Evolutionary conservation across 53 echinoderm and acorn worm genomes (phyloP), one percentile per base, ranked within the genome.

Genomic region (Astropecten irregularis): DNA sequence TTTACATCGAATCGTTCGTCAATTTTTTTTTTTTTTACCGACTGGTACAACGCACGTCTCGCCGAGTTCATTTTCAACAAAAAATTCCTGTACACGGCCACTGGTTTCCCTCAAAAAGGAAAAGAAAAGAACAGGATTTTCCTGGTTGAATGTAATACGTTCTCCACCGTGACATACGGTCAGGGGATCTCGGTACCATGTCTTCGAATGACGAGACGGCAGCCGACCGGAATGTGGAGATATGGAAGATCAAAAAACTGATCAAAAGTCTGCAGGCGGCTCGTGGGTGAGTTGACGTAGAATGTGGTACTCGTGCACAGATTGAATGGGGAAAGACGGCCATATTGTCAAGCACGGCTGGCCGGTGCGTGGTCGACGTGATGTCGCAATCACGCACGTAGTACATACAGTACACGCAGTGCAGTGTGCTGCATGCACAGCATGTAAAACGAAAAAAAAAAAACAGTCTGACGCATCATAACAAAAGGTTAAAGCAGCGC

Each of bases 241-340:
- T 97, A 60, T 97, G 99, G 99, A 97, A 97, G 88, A 97, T 97
- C 58, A 97, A 97, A 88, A 97, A 97, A 82, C 73, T 97, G 88
- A 97, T 97, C 50, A 94, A 94, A 68, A 97, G 99, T 90, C 77
- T 97, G 68, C 93, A 97, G 68, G 99, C 99, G 50, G 99, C 99
- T 82, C 94, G 99, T 67, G 99, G 99, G 99, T 97, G 68, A 77
- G 96, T 93, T 36, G 18, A 18, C 30, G 5, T 26, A 18, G 25
- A 66, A 4, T 18, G 23, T 19, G 42, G 20, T 31, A 14, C 28
- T 13, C 65, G 57, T 35, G 66, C 65, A 30, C 71, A 71, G 40
- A 25, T 29, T 77, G 40, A 0, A 58, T 57, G 56, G 73, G 34
- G 36, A 33, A n/a, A 11, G 29, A 22, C 59, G 47, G 61, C 79